Percentiles rank a stretch among this genome's conserved stretches.
Conservation (phyloP, 2,797 vertebrate genomes). For the Heteromormyrus szaboi region DNA sequence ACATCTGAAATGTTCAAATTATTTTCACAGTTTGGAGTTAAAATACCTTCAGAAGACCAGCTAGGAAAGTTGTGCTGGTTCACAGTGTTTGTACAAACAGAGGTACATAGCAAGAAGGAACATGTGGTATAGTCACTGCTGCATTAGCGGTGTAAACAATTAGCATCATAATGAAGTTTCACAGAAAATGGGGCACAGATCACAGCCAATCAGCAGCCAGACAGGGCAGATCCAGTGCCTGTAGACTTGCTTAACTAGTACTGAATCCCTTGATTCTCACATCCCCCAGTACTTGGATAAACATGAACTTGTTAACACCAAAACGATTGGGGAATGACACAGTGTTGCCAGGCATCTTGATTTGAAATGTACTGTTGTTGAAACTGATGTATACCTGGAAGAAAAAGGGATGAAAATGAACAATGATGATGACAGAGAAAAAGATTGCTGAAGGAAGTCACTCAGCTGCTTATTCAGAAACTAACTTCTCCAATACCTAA, state of each 20-base stretch:
- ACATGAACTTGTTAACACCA: conserved; percentile 57
- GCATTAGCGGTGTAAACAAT: neutral
- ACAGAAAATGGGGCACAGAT: neutral
- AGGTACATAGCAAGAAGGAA: neutral
- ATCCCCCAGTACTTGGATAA: conserved; percentile 44
- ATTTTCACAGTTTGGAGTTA: neutral
- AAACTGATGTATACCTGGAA: conserved; percentile 56
- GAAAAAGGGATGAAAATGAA: neutral
- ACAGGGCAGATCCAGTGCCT: neutral
- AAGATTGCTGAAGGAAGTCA: neutral
- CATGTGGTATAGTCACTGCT: neutral
- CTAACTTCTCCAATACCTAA: neutral
- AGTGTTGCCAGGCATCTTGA: conserved; percentile 60
- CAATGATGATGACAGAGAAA: neutral
- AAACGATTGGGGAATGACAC: conserved; percentile 62
- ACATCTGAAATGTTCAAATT: neutral
- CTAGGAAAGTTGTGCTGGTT: neutral
- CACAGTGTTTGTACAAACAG: neutral
- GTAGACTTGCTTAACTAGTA: conserved; percentile 44
- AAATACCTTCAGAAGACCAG: neutral
- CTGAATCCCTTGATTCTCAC: conserved; percentile 51
- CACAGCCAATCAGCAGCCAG: neutral
- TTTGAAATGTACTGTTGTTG: conserved; percentile 53
- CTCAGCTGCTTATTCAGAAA: neutral
- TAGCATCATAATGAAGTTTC: neutral